phyloP scores from a whole-genome alignment of 2,797 vertebrate species.

The Xenentodon cancila region DNA sequence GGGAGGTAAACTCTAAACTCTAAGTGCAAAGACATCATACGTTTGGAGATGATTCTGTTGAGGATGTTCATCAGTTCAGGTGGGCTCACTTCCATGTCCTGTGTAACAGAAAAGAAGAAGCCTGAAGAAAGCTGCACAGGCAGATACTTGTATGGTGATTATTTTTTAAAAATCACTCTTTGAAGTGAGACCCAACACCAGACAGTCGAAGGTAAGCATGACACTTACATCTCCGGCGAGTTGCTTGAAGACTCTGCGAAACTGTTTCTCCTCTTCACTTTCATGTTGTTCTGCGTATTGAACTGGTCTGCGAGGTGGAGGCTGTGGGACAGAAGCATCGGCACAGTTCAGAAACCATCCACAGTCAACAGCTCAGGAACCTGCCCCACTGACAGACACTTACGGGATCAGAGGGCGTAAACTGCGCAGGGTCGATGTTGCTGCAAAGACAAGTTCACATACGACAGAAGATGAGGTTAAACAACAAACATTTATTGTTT shows the following conservation, averaged over 20 bases:
- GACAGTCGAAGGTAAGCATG: background rate
- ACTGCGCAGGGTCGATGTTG: conserved; percentile 79
- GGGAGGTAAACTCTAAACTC: background rate
- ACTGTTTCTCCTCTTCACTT: conserved; percentile 87
- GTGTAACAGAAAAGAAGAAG: conserved; percentile 18
- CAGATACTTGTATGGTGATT: background rate
- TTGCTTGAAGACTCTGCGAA: conserved; percentile 89
- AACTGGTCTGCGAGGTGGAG: conserved; percentile 81
- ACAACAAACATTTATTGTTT: background rate
- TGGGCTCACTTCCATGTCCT: conserved; percentile 95
- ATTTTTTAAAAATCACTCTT: too few species aligned
- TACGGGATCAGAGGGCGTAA: conserved; percentile 77
- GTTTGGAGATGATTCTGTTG: conserved; percentile 90
- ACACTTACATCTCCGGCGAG: conserved; percentile 92
- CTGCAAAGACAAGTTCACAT: conserved; percentile 43
- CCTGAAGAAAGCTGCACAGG: background rate
- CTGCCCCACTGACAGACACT: conserved; percentile 54
- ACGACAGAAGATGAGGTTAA: conserved; percentile 8
- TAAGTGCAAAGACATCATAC: conserved; percentile 72
- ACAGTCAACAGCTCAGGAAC: background rate
- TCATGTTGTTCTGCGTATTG: conserved; percentile 86
- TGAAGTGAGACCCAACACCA: background rate
- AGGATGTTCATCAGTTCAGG: conserved; percentile 91
- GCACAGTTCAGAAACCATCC: conserved; percentile 10
- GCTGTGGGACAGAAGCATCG: conserved; percentile 54